These are phyloP conservation scores for Onychomys leucogaster DNA, from an alignment of 2,797 vertebrate species.

Conservation along the genomic window DNA sequence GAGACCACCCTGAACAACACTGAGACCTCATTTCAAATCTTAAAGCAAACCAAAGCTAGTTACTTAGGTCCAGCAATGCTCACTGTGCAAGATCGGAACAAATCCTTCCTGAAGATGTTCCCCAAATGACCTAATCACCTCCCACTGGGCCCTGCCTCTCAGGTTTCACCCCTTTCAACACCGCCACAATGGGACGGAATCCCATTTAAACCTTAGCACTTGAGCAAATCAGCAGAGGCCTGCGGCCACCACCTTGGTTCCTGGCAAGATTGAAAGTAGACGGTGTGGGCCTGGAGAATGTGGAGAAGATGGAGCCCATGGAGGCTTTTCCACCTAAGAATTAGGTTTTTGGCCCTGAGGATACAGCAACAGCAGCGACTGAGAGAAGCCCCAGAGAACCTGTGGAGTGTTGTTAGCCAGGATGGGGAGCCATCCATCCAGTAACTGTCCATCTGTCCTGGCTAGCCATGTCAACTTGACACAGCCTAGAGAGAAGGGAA, in stretches of 20 bases:
- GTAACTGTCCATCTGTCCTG: background rate
- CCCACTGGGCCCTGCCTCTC: background rate
- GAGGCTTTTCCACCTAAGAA: background rate
- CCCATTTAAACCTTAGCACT: background rate
- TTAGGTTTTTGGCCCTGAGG: background rate
- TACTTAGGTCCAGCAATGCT: background rate
- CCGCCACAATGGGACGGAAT: background rate
- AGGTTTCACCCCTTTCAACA: background rate
- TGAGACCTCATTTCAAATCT: background rate
- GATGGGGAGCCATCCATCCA: background rate
- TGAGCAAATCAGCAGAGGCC: background rate
- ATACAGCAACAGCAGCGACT: background rate
- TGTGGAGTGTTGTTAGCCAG: background rate
- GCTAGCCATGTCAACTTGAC: background rate
- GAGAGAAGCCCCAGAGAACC: background rate
- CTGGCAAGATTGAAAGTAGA: background rate
- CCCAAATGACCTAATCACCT: background rate
- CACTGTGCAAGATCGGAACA: background rate
- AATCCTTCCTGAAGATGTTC: background rate
- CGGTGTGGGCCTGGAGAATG: background rate
- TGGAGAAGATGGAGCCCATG: background rate
- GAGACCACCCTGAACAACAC: background rate
- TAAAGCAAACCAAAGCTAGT: background rate
- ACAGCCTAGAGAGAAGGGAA: background rate
- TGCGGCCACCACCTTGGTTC: background rate